Percentiles rank a stretch among this genome's conserved stretches.
Evolutionary conservation across 2,888 invertebrate species (phyloP).

Genomic region (Melitaea athalia): DNA sequence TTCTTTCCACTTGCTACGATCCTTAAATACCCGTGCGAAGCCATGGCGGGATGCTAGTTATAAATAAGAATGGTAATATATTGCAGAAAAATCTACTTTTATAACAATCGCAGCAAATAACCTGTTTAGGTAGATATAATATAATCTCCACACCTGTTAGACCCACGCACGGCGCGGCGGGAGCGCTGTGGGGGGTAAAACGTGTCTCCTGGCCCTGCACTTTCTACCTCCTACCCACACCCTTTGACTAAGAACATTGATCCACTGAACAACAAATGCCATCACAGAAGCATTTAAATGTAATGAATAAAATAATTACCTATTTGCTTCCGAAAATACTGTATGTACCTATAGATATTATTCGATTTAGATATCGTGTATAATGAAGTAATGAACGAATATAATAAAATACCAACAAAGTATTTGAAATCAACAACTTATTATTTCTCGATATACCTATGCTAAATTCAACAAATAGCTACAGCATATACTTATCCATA

Average conservation of each 20-base stretch:
- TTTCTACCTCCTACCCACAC: slow-evolving; percentile 26
- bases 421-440: too few species aligned
- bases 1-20: too few species aligned
- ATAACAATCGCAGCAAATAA: slow-evolving; percentile 15
- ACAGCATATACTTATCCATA: too few species aligned
- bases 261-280: not conserved
- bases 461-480: too few species aligned
- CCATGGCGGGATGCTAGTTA: too few species aligned
- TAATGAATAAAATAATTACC: not conserved
- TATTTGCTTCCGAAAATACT: not conserved
- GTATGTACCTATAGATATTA: too few species aligned
- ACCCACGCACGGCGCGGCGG: slow-evolving; percentile 40
- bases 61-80: too few species aligned
- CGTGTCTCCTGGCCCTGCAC: slow-evolving; percentile 37
- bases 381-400: too few species aligned
- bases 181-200: slow-evolving; percentile 40
- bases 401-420: too few species aligned
- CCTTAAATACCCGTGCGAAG: too few species aligned
- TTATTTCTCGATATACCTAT: too few species aligned
- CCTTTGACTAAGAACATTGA: not conserved
- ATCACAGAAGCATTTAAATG: not conserved
- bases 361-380: too few species aligned
- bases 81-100: not conserved
- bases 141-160: slow-evolving; percentile 32
- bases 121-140: not conserved